Evolutionary conservation across 1,140 invertebrate species (phyloP), one percentile per base, ranked within the genome.

Genomic region (Psilanteris sp.): DNA sequence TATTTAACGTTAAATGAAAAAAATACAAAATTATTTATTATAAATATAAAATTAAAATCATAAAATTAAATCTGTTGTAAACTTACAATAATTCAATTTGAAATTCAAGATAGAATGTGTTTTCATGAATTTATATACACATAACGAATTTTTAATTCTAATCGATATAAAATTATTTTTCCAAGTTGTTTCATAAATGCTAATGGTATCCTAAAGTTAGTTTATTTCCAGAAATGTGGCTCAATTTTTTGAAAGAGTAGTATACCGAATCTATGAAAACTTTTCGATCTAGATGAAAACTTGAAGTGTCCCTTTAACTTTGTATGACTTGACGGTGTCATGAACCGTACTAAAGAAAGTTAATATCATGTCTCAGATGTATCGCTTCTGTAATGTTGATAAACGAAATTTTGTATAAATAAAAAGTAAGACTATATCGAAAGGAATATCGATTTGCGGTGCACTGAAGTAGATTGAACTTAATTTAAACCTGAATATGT

Each of bases 201-300:
- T 8, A 11, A 37, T 39, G 18, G 24, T 46, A 29, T 37, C 20
- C 54, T 27, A 34, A 52, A 66, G 61, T 54, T 64, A 27, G 36
- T 14, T 37, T 34, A 34, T 43, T 54, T 67, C 50, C 18, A 41
- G 52, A 52, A 70, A 52, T 50, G 15, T 16, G 14, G 24, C 7
- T 29, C 39, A 57, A 20, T 70, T 70, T 59, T 70, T 29, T 24
- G 29, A 44, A 57, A 44, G 54, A 44, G 27, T 36, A 70, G 37
- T 70, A 46, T 61, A n/a, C n/a, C 15, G 14, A 70, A 70, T 70
- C 52, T 61, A 61, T 50, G 46, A 52, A 70, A 70, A 70, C 10
- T 71, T 68, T 61, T 34, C 43, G 4, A 31, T 48, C 9, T 13
- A 57, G 39, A 62, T 62, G 57, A 32, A 52, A 71, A 72, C 68